Conservation (phyloP, 2,888 invertebrate genomes). For the Byasa hedistus region DNA sequence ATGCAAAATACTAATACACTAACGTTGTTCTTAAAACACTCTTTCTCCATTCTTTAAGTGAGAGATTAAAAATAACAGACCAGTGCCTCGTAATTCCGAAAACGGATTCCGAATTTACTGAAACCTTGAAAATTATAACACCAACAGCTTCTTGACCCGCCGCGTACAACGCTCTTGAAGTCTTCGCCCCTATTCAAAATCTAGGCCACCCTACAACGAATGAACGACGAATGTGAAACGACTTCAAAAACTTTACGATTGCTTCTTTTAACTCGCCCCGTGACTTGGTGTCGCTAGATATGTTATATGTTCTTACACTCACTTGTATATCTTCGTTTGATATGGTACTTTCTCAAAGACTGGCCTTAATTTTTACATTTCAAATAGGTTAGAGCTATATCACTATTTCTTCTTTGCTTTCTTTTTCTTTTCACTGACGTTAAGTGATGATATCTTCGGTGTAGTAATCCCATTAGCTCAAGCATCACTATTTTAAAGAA, state of each 20-base stretch:
- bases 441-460: too few species aligned
- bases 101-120: conserved; percentile 12
- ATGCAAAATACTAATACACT: too few species aligned
- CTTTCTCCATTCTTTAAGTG: background rate
- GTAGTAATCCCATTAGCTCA: too few species aligned
- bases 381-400: too few species aligned
- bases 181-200: conserved; percentile 24
- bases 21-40: background rate
- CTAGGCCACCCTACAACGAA: conserved; percentile 15
- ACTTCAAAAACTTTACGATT: conserved; percentile 8
- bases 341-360: too few species aligned
- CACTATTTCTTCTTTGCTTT: too few species aligned
- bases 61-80: background rate
- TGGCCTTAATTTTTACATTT: too few species aligned
- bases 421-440: too few species aligned
- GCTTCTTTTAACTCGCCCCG: conserved; percentile 1
- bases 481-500: too few species aligned
- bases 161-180: conserved; percentile 12
- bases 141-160: conserved; percentile 22
- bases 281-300: background rate
- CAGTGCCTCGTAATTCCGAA: background rate
- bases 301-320: background rate
- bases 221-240: conserved; percentile 1
- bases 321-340: background rate
- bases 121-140: conserved; percentile 16